Evolutionary conservation across 2,888 invertebrate species (phyloP).

Genomic region (Nomada ferruginata): DNA sequence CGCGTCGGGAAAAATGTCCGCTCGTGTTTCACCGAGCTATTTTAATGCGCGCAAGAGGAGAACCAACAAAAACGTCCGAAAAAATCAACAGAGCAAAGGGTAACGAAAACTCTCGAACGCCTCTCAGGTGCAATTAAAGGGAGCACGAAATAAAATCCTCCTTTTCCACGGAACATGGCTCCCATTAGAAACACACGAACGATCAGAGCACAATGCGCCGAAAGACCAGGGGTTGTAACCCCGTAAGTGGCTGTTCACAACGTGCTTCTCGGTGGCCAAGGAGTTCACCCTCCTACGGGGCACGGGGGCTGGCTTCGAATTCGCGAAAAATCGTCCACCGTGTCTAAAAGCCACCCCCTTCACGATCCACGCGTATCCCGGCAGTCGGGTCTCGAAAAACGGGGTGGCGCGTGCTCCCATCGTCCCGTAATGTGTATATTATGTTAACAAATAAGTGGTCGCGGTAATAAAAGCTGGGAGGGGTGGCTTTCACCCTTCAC

Average conservation of each 20-base stretch:
- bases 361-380: conserved; percentile 14
- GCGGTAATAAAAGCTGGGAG: conserved; percentile 79
- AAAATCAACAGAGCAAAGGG: neutral
- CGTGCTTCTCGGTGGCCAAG: conserved; percentile 36
- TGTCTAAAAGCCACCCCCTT: conserved; percentile 75
- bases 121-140: conserved; percentile 23
- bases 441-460: conserved; percentile 83
- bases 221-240: conserved; percentile 3
- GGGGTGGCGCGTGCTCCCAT: conserved; percentile 70
- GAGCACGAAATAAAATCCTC: conserved; percentile 12
- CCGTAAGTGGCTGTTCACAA: conserved; percentile 43
- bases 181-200: conserved; percentile 65
- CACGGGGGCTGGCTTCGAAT: conserved; percentile 33
- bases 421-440: conserved; percentile 81
- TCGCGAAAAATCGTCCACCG: conserved; percentile 77
- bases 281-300: conserved; percentile 1
- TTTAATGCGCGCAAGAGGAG: neutral
- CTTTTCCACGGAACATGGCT: neutral
- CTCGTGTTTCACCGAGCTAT: too few species aligned
- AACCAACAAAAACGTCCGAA: neutral
- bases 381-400: conserved; percentile 20
- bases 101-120: conserved; percentile 10
- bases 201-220: conserved; percentile 29
- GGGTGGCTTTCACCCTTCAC: conserved; percentile 36
- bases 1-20: too few species aligned